Conservation (phyloP, 2,888 invertebrate species). For the Epicampocera succincta region DNA sequence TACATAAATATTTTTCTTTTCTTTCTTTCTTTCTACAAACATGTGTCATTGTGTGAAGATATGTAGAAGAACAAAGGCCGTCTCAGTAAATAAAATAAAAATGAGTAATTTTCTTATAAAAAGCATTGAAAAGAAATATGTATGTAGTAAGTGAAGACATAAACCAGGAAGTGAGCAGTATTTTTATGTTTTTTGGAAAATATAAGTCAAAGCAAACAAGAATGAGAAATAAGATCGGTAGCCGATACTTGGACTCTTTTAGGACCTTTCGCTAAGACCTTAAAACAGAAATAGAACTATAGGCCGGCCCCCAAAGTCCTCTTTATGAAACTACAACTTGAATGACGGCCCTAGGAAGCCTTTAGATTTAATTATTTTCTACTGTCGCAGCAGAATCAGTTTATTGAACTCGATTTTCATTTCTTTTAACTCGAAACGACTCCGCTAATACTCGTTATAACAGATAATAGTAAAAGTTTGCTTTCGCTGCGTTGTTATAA, state of each 20-base stretch:
- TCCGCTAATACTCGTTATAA: too few species aligned
- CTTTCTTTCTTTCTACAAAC: neutral
- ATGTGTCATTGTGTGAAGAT: constrained; percentile 9
- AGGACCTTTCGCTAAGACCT: too few species aligned
- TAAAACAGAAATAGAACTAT: too few species aligned
- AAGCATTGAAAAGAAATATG: neutral
- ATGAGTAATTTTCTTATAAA: constrained; percentile 33
- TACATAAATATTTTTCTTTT: constrained; percentile 1
- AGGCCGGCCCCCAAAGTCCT: too few species aligned
- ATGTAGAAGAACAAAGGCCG: constrained; percentile 46
- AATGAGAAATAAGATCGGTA: too few species aligned
- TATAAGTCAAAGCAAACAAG: too few species aligned
- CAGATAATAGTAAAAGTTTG: constrained; percentile 64
- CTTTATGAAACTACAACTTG: too few species aligned
- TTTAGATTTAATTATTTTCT: too few species aligned
- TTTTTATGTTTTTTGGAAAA: neutral
- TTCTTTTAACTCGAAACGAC: constrained; percentile 29
- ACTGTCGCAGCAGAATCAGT: constrained; percentile 30
- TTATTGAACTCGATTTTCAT: constrained; percentile 64
- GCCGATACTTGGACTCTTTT: too few species aligned
- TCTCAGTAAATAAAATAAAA: constrained; percentile 23
- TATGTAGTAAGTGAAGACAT: constrained; percentile 2
- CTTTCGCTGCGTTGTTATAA: constrained; percentile 20
- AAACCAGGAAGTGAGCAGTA: constrained; percentile 26
- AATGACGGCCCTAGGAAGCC: too few species aligned